Evolutionary conservation across 2,797 vertebrate genomes (phyloP), one percentile per base, ranked within the genome.

Genomic region (Hirundo rustica): DNA sequence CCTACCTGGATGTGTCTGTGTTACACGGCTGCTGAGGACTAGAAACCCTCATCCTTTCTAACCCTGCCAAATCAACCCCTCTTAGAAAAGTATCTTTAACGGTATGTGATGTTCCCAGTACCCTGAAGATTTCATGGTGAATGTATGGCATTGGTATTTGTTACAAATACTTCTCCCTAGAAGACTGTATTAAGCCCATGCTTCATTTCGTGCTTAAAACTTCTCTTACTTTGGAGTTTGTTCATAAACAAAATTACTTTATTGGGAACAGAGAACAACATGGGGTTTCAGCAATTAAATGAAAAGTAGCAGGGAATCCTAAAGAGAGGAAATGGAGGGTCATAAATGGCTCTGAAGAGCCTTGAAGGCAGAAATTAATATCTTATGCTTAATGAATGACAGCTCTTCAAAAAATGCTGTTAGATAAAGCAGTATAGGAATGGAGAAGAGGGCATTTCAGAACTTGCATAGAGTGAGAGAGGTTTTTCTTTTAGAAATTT

Each of bases 241-340:
- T 77, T 60, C 30, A 74, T 88, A 67, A 78, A 80, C 53, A 86
- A 64, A 76, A 85, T 50, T 64, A 14, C 54, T 68, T 81, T 51
- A 71, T 0, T 21, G 5, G 54, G 68, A 45, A 89, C n/a, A 42
- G 65, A 70, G 53, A 89, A 75, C 62, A 84, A 92, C 29, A 26
- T 54, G 50, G 36, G 48, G 65, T 77, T 85, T 94, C 58, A 77
- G n/a, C 73, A 92, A 77, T n/a, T 67, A 80, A 77, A 92, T 76
- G 42, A 40, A 84, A 92, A 90, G 17, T 65, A 48, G 66, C 73
- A 65, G 42, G 77, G 61, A 90, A 47, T 94, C 62, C 50, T 86
- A 44, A 78, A 42, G 62, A 78, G 54, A 84, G 66, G 55, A 90
- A 94, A 81, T 61, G 45, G 80, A 90, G 61, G 36, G 38, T 90